Evolutionary conservation across 1,140 invertebrate species (phyloP).

Genomic region (Drosophila nannoptera): DNA sequence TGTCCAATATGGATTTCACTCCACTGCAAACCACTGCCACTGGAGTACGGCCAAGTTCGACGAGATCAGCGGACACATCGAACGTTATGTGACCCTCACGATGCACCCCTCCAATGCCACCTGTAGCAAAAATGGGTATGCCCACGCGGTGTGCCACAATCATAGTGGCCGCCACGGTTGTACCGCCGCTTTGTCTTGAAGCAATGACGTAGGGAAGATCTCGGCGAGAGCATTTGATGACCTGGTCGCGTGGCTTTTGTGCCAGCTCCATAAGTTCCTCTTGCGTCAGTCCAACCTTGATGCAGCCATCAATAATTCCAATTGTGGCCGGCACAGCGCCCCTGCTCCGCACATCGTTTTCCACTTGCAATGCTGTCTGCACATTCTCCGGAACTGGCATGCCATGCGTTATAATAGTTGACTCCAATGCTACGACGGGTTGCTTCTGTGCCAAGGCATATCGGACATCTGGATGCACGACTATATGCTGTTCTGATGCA

Average conservation of each 20-base stretch:
- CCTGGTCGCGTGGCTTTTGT: constrained; percentile 67
- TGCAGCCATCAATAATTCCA: constrained; percentile 90
- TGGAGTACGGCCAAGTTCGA: constrained; percentile 91
- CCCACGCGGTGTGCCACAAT: constrained; percentile 88
- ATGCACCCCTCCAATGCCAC: constrained; percentile 96
- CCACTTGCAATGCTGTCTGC: constrained; percentile 89
- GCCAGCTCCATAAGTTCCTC: constrained; percentile 84
- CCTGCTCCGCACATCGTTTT: constrained; percentile 87
- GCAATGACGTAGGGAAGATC: constrained; percentile 90
- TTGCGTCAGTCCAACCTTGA: constrained; percentile 88
- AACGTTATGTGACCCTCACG: constrained; percentile 89
- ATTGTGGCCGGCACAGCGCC: constrained; percentile 97
- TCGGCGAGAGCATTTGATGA: constrained; percentile 89
- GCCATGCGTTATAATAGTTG: constrained; percentile 98
- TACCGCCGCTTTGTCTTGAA: constrained; percentile 91
- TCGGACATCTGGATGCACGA: constrained; percentile 62
- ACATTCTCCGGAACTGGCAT: constrained; percentile 97
- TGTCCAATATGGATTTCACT: constrained; percentile 98
- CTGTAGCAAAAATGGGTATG: constrained; percentile 97
- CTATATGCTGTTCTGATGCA: constrained; percentile 32
- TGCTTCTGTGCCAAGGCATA: constrained; percentile 50
- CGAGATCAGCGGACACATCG: constrained; percentile 97
- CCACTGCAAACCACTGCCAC: constrained; percentile 96
- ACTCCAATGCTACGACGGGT: constrained; percentile 94
- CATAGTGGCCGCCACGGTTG: constrained; percentile 97